phyloP scores from a whole-genome alignment of 2,797 vertebrate genomes.

The Amniataba percoides region DNA sequence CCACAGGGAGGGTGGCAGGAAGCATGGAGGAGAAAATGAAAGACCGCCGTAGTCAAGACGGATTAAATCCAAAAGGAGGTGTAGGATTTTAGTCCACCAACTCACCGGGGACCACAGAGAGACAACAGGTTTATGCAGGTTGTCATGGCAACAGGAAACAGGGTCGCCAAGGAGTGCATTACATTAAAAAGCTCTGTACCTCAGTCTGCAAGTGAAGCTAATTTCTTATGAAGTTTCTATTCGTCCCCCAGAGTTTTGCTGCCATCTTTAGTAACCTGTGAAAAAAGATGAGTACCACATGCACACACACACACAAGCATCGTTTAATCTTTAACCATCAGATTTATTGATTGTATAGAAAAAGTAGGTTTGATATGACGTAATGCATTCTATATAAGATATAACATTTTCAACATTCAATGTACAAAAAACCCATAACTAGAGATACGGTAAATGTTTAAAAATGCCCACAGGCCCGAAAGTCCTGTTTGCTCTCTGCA shows the following conservation, averaged over 20 bases:
- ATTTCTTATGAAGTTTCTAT: neutral
- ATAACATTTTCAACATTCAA: slow-evolving; percentile 91
- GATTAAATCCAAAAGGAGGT: slow-evolving; percentile 6
- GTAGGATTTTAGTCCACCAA: neutral
- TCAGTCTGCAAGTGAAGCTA: slow-evolving; percentile 5
- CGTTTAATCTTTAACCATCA: slow-evolving; percentile 76
- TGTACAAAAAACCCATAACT: slow-evolving; percentile 85
- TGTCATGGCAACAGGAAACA: slow-evolving; percentile 33
- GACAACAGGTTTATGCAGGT: slow-evolving; percentile 26
- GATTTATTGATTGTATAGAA: slow-evolving; percentile 91
- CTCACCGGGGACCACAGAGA: neutral
- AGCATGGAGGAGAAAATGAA: slow-evolving; percentile 6
- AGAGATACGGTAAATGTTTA: slow-evolving; percentile 85
- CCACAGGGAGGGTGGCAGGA: neutral
- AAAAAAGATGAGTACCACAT: slow-evolving; percentile 3
- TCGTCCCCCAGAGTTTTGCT: neutral
- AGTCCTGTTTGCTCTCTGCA: slow-evolving; percentile 69
- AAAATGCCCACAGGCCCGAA: slow-evolving; percentile 81
- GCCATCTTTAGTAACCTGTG: neutral
- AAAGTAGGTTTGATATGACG: slow-evolving; percentile 90
- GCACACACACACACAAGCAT: slow-evolving; percentile 12
- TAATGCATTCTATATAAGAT: slow-evolving; percentile 92
- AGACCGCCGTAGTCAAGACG: neutral
- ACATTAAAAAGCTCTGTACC: neutral
- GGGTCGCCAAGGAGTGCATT: neutral